Evolutionary conservation across 30 jellyfish, hydroid and myxozoan genomes (phyloP), one percentile per base, ranked within the genome.

Genomic region (Phacellophora camtschatica): DNA sequence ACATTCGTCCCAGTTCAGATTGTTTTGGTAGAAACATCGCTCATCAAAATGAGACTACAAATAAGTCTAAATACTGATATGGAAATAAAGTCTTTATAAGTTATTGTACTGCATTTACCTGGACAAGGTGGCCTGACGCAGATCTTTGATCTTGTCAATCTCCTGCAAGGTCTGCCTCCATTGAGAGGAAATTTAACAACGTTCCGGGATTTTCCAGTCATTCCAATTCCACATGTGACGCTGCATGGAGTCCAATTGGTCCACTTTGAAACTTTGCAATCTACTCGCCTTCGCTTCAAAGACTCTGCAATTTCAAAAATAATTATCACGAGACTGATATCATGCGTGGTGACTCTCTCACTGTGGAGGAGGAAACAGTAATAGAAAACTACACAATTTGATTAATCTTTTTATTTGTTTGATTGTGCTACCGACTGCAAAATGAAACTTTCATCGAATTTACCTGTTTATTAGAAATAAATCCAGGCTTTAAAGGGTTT

Each of bases 221-320:
- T 42, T 22, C 89, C 95, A 1, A 2, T 25, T 8, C 95, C 95
- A 43, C 95, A 84, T 22, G 88, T 45, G n/a, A 56, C 87, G 63
- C 77, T 66, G 48, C 95, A 84, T 9, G 23, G 11, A 5, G 95
- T 84, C 95, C 95, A 84, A 29, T 51, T 36, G 32, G 83, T 46
- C 95, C 95, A 84, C 28, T 34, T 59, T 18, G 88, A 56, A 16
- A 84, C 79, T 25, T 35, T 37, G 71, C 95, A 84, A 23, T 72
- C 95, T 12, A 22, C 51, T 15, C 28, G 41, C 22, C 30, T 84
- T 33, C 66, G 58, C 65, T 64, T 22, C 5, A 48, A 61, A 9
- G 64, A 61, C 28, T 24, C 90, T 78, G 34, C 20, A 18, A 57
- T 6, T 10, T 7, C 24, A 18, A 73, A 3, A 4, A 6, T 25